phyloP scores from a whole-genome alignment of 64 coral and sea anemone species.

The Porites australiensis region DNA sequence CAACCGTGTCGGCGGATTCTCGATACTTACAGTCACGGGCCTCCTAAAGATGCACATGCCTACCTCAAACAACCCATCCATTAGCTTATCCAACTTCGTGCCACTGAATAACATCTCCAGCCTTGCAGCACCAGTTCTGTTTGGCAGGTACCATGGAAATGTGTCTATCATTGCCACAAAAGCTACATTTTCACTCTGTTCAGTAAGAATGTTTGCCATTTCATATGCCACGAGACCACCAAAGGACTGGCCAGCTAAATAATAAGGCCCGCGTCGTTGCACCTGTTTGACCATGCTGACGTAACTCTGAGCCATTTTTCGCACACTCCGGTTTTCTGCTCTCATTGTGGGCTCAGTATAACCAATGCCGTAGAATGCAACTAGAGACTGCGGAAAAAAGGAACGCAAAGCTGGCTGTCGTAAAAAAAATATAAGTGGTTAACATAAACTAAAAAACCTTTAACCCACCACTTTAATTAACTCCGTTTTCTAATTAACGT shows the following conservation, averaged over 20 bases:
- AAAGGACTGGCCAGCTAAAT: constrained; percentile 79
- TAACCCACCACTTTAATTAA: no score
- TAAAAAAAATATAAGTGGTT: not conserved
- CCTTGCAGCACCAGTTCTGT: constrained; percentile 71
- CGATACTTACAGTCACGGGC: not conserved
- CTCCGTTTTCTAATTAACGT: no score
- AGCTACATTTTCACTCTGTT: constrained; percentile 62
- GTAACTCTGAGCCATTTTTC: constrained; percentile 69
- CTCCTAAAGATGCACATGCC: not conserved
- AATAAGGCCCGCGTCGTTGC: constrained; percentile 78
- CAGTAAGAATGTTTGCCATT: constrained; percentile 75
- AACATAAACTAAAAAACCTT: no score
- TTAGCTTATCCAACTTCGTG: constrained; percentile 46
- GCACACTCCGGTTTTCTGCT: constrained; percentile 65
- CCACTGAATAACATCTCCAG: constrained; percentile 62
- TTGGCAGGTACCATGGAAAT: constrained; percentile 77
- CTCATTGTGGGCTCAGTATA: constrained; percentile 76
- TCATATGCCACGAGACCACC: constrained; percentile 82
- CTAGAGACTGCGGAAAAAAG: constrained; percentile 30
- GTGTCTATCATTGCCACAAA: constrained; percentile 87
- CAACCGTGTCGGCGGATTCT: no score
- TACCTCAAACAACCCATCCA: constrained; percentile 77
- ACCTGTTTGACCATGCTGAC: constrained; percentile 62
- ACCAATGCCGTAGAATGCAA: constrained; percentile 81
- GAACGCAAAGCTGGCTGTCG: not conserved